A percentile compares a stretch with the other conserved stretches of the same genome.
Evolutionary conservation across 2,113 vertebrate species (phyloP).

Genomic region (Haemorhous mexicanus): DNA sequence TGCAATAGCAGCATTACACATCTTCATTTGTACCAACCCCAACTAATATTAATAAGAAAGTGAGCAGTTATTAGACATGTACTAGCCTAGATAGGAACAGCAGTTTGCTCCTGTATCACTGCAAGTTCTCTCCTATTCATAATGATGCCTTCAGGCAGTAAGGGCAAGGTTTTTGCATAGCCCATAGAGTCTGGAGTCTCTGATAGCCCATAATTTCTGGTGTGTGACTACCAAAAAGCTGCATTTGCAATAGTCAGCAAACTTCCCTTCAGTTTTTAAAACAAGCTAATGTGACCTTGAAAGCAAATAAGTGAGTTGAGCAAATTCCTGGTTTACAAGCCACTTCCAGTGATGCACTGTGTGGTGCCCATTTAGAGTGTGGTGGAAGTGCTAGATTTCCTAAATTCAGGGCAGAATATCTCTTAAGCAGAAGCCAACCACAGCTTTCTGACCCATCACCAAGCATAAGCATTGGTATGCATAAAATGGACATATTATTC

Average conservation of each 20-base stretch:
- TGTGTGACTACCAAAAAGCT: background rate
- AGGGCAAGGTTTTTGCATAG: background rate
- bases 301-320: background rate
- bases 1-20: background rate
- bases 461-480: background rate
- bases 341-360: background rate
- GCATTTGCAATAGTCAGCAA: background rate
- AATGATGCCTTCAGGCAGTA: background rate
- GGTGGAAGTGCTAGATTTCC: background rate
- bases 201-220: background rate
- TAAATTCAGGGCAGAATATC: fast-evolving
- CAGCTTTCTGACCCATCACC: background rate
- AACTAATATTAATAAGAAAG: background rate
- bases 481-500: background rate
- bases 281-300: background rate
- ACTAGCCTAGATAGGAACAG: background rate
- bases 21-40: background rate
- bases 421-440: background rate
- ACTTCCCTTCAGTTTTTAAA: background rate
- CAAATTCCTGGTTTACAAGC: background rate
- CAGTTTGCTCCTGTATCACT: background rate
- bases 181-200: background rate
- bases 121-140: background rate
- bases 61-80: background rate
- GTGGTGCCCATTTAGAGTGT: background rate